Evolutionary conservation across 2,888 invertebrate genomes (phyloP), one percentile per base, ranked within the genome.

Genomic region (Baronia brevicornis): DNA sequence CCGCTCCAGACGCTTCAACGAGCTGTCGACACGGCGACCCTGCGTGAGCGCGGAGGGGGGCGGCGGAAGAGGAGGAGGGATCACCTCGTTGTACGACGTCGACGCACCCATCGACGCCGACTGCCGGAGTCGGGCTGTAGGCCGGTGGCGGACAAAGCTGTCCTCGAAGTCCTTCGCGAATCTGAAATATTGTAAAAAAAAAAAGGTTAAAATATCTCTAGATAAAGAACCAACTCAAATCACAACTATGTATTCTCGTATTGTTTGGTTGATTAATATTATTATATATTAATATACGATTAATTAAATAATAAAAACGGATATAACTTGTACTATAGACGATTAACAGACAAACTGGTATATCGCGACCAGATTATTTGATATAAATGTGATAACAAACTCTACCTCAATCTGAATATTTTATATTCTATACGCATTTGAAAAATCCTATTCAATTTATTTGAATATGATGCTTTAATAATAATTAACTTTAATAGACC

Each of bases 1-100:
- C 54, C 91, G 88, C 75, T 95, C 94, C 44, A 94, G 86, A 55
- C 92, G 89, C 66, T 91, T 90, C 44, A 95, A 73, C 3, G 95
- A 95, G 44, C 89, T 91, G 64, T 91, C 90, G 11, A 95, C 91
- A 54, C 90, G 89, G 46, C 90, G 88, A 18, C 94, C 92, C 67
- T 94, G 93, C 19, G 94, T 93, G 57, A 93, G 90, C 17, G 93
- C 89, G n/a, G 87, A 82, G 11, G 91, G 85, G 54, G 85, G 87
- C 58, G 84, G 88, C 64, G 77, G 87, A 65, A 77, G 50, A 18
- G 82, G 82, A 18, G 82, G 82, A 50, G 79, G 79, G 28, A 82
- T 75, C 54, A 72, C 82, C 56, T 67, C 82, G 56, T 67, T 82
- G 60, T 70, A 78, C 9, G 82, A 78, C 17, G 72, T 70, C 15